Conservation (phyloP, 2,113 vertebrate species). For the Phyllostomus discolor region DNA sequence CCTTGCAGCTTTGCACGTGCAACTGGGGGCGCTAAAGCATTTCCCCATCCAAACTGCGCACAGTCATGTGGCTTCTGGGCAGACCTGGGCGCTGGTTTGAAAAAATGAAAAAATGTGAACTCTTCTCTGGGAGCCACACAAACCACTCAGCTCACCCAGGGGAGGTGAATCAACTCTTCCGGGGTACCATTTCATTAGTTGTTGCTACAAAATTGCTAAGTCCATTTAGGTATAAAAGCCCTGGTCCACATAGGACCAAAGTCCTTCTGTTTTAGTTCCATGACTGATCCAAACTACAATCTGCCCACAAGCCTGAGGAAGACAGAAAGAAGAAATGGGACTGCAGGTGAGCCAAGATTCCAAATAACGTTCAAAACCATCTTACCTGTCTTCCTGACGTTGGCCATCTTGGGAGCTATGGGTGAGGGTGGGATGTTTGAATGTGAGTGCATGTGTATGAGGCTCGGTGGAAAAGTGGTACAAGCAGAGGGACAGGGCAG, state of each 20-base stretch:
- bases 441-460: slow-evolving; percentile 62
- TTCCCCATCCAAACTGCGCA: slow-evolving; percentile 57
- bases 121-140: slow-evolving; percentile 40
- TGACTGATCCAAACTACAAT: slow-evolving; percentile 56
- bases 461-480: slow-evolving; percentile 41
- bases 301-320: slow-evolving; percentile 75
- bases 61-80: slow-evolving; percentile 73
- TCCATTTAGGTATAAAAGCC: slow-evolving; percentile 12
- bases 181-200: slow-evolving; percentile 60
- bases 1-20: slow-evolving; percentile 63
- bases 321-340: slow-evolving; percentile 2
- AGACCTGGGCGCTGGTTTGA: slow-evolving; percentile 55
- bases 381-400: slow-evolving; percentile 73
- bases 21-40: slow-evolving; percentile 43
- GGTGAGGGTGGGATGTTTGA: slow-evolving; percentile 73
- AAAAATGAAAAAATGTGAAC: slow-evolving; percentile 49
- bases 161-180: slow-evolving; percentile 65
- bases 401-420: slow-evolving; percentile 75
- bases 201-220: background rate
- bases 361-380: slow-evolving; percentile 58
- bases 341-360: slow-evolving; percentile 58
- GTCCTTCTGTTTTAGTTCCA: slow-evolving; percentile 9
- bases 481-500: slow-evolving; percentile 37
- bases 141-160: slow-evolving; percentile 68
- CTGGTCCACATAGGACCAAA: background rate